Evolutionary conservation across 2,113 vertebrate species (phyloP), one percentile per base, ranked within the genome.

Genomic region (Gambusia affinis): DNA sequence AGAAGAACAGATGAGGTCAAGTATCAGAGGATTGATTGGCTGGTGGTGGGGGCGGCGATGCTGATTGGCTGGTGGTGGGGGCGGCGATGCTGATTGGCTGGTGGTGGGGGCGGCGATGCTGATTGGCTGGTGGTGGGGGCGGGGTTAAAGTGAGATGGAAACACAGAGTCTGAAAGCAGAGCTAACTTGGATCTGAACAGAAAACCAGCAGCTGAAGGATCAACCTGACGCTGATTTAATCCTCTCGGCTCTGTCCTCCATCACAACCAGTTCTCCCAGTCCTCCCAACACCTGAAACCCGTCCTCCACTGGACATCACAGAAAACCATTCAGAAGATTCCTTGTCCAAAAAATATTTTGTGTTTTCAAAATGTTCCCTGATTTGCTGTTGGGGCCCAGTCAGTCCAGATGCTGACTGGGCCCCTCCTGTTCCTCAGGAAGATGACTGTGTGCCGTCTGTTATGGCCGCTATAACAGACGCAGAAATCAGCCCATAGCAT

Each of bases 1-100:
- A 73, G 39, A 88, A 82, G 31, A 88, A 80, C 64, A 78, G 85
- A 84, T 85, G 81, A 80, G 54, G 63, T 65, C 15, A 81, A 67
- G 0, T 5, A 69, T 63, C 0, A 44, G 62, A 63, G 71, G 35
- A 11, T 37, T 37, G 35, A 37, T 37, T 37, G 35, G 35, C 35
- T 54, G 64, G 37, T 68, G 42, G 80, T 60, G 81, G 47, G 67
- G 64, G 73, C 65, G 78, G 44, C 44, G 78, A 72, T 3, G 0
- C 64, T 61, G 84, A 84, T 60, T 84, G 87, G 78, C 76, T 35
- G 75, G 28, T 75, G 72, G 72, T 79, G 70, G 68, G n/a, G n/a
- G n/a, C n/a, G n/a, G n/a, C n/a, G n/a, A n/a, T n/a, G n/a, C n/a
- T n/a, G n/a, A n/a, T n/a, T n/a, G n/a, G n/a, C n/a, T 44, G 71